Percentiles rank a stretch among this genome's conserved stretches.
phyloP scores from a whole-genome alignment of 2,113 vertebrate genomes.

The Rana temporaria region DNA sequence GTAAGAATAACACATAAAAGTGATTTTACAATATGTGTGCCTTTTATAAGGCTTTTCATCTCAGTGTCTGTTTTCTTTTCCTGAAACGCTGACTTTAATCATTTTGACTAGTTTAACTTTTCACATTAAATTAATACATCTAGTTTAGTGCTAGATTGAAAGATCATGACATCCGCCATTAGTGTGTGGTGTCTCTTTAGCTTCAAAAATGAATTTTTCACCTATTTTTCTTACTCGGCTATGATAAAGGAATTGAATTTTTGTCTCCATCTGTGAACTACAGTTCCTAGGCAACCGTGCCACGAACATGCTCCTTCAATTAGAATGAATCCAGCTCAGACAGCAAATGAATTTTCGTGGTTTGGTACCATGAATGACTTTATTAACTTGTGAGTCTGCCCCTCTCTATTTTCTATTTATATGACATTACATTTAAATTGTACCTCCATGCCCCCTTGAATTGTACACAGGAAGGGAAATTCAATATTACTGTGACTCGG shows the following conservation, averaged over 20 bases:
- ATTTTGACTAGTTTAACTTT: not conserved
- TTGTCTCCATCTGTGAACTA: constrained; percentile 10
- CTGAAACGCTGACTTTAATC: not conserved
- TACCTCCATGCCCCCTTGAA: not conserved
- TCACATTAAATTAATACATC: constrained; percentile 10
- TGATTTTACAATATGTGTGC: no score
- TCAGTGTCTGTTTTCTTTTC: no score
- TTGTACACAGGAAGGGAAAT: no score
- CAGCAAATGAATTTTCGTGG: constrained; percentile 2
- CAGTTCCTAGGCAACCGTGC: constrained; percentile 31
- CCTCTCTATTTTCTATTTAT: not conserved
- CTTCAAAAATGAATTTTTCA: constrained; percentile 29
- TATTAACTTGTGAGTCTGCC: not conserved
- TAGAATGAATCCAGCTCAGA: constrained; percentile 2
- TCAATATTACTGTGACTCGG: no score
- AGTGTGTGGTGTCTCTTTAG: constrained; percentile 15
- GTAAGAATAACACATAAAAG: no score
- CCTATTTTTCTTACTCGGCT: not conserved
- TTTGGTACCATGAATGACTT: not conserved
- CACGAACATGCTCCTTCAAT: constrained; percentile 21
- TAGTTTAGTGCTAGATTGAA: constrained; percentile 15
- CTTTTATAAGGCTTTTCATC: no score
- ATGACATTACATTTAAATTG: not conserved
- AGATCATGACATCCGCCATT: constrained; percentile 6
- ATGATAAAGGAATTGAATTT: constrained; percentile 1